A percentile compares a stretch with the other conserved stretches of the same genome.
phyloP scores from a whole-genome alignment of 2,113 vertebrate species.

The Platycercus adscitus region DNA sequence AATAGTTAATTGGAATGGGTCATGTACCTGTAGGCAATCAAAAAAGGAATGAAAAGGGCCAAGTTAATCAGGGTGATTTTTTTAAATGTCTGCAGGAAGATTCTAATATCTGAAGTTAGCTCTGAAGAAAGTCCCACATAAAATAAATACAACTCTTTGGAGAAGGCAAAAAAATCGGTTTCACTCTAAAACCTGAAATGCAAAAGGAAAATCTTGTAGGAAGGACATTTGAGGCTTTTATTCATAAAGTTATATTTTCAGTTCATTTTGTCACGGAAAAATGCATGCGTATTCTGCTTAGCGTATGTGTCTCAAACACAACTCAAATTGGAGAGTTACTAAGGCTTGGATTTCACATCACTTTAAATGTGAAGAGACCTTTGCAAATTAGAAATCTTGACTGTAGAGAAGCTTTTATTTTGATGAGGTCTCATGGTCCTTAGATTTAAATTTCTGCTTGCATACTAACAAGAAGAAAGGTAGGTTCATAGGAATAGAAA shows the following conservation, averaged over 20 bases:
- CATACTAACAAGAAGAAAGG: not conserved
- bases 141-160: not conserved
- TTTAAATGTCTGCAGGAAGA: not conserved
- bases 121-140: not conserved
- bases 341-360: not conserved
- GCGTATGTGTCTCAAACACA: not conserved
- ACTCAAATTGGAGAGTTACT: not conserved
- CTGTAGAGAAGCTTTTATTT: not conserved
- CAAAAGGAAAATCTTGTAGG: not conserved
- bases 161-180: not conserved
- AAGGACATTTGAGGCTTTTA: not conserved
- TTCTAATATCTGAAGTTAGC: not conserved
- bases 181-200: not conserved
- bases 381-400: not conserved
- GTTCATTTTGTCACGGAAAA: not conserved
- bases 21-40: slow-evolving; percentile 7
- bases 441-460: not conserved
- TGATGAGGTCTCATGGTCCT: not conserved
- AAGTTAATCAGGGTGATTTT: not conserved
- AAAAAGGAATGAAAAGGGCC: slow-evolving; percentile 19
- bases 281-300: not conserved
- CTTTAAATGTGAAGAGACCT: not conserved
- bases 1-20: slow-evolving; percentile 49
- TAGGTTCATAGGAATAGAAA: not conserved
- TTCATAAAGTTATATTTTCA: not conserved